These are phyloP conservation scores for Apis cerana DNA, from an alignment of 1,140 invertebrate genomes.

Conservation along the genomic window DNA sequence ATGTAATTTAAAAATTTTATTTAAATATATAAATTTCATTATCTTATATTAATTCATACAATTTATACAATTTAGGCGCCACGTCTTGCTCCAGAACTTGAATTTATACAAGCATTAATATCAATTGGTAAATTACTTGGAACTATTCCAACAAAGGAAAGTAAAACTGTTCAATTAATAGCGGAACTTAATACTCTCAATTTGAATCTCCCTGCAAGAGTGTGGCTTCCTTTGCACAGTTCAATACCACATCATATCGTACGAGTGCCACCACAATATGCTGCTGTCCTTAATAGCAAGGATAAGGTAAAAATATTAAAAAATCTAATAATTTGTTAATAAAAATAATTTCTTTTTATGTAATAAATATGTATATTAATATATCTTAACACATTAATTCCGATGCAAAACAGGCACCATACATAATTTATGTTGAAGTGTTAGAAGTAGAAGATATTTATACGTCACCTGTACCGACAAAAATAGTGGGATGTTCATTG, in stretches of 20 bases:
- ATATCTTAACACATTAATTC: constrained; percentile 59
- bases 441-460: constrained; percentile 95
- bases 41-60: not conserved
- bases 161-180: constrained; percentile 93
- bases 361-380: constrained; percentile 26
- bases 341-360: not conserved
- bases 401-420: constrained; percentile 97
- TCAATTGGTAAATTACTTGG: constrained; percentile 95
- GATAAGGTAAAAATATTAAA: constrained; percentile 89
- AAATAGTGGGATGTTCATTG: constrained; percentile 89
- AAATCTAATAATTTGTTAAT: not conserved
- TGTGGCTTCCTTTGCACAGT: constrained; percentile 95
- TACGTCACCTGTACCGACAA: constrained; percentile 88
- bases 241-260: constrained; percentile 91
- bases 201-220: constrained; percentile 97
- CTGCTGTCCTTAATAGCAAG: constrained; percentile 99
- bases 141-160: constrained; percentile 95
- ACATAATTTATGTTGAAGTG: constrained; percentile 98
- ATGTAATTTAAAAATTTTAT: constrained; percentile 81
- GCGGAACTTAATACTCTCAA: constrained; percentile 96
- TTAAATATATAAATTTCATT: not conserved
- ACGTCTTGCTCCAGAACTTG: constrained; percentile 90
- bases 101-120: constrained; percentile 93
- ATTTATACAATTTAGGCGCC: constrained; percentile 85
- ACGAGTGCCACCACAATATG: constrained; percentile 95